Conservation (phyloP, 2,113 vertebrate genomes). For the Cynoglossus semilaevis region DNA sequence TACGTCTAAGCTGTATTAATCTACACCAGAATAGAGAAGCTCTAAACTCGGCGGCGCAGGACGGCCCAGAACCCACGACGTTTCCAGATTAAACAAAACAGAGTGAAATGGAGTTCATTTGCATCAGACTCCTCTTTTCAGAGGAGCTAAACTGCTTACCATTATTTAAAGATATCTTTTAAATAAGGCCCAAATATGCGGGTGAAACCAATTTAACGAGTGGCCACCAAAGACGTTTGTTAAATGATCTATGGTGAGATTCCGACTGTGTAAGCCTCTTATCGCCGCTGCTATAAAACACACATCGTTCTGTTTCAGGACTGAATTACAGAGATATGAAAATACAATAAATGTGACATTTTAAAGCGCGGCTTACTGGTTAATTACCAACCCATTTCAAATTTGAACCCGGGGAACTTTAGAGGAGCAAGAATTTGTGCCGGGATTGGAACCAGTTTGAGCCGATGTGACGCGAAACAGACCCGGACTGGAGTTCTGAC, state of each 20-base stretch:
- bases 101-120: slow-evolving; percentile 77
- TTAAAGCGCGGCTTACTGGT: slow-evolving; percentile 81
- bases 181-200: slow-evolving; percentile 79
- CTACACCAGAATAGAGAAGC: slow-evolving; percentile 58
- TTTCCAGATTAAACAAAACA: slow-evolving; percentile 78
- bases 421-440: slow-evolving; percentile 71
- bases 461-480: slow-evolving; percentile 59
- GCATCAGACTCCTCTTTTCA: slow-evolving; percentile 76
- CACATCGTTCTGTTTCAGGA: slow-evolving; percentile 77
- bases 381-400: slow-evolving; percentile 80
- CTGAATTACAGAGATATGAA: slow-evolving; percentile 80
- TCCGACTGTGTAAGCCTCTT: slow-evolving; percentile 80
- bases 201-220: slow-evolving; percentile 83
- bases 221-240: slow-evolving; percentile 80
- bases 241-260: slow-evolving; percentile 81
- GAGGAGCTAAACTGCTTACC: slow-evolving; percentile 78
- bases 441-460: slow-evolving; percentile 42
- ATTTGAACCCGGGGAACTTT: slow-evolving; percentile 78
- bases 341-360: slow-evolving; percentile 83
- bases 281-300: slow-evolving; percentile 77
- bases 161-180: slow-evolving; percentile 80
- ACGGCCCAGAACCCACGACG: slow-evolving; percentile 55
- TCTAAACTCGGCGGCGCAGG: slow-evolving; percentile 59
- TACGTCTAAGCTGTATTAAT: slow-evolving; percentile 69
- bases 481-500: slow-evolving; percentile 63